A percentile compares a stretch with the other conserved stretches of the same genome.
phyloP scores from a whole-genome alignment of 2,113 vertebrate genomes.

The Bathybates hornii region DNA sequence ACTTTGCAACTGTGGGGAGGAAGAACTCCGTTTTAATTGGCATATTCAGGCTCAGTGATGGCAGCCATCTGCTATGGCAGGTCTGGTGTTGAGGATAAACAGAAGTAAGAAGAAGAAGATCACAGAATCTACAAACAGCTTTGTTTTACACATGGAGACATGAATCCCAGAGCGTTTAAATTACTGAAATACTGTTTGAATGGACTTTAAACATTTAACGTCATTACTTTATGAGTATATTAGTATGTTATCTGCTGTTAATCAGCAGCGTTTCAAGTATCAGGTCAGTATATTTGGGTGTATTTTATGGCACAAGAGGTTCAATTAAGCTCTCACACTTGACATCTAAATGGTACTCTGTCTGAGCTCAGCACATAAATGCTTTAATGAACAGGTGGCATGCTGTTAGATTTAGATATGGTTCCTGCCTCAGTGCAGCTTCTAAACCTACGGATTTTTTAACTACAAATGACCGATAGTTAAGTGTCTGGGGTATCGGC shows the following conservation, averaged over 20 bases:
- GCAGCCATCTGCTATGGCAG: neutral
- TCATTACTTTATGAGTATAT: neutral
- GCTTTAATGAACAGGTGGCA: neutral
- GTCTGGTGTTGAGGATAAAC: neutral
- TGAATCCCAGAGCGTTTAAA: neutral
- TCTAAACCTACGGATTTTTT: neutral
- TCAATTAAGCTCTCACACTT: neutral
- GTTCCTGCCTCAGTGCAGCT: neutral
- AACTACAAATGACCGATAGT: too few species aligned
- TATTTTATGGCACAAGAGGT: neutral
- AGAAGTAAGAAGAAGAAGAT: neutral
- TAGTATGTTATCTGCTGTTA: neutral
- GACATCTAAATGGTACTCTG: neutral
- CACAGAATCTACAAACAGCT: neutral
- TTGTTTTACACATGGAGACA: neutral
- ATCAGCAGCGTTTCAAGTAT: neutral
- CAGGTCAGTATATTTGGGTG: neutral
- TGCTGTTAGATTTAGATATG: neutral
- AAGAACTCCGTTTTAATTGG: neutral
- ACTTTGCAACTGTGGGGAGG: neutral
- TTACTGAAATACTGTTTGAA: neutral
- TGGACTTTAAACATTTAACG: neutral
- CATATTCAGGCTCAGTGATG: neutral
- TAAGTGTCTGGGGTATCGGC: too few species aligned
- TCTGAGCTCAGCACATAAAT: rapidly evolving